These are phyloP conservation scores for Sinhomidia bicolor DNA, from an alignment of 2,888 invertebrate genomes.

Conservation along the genomic window DNA sequence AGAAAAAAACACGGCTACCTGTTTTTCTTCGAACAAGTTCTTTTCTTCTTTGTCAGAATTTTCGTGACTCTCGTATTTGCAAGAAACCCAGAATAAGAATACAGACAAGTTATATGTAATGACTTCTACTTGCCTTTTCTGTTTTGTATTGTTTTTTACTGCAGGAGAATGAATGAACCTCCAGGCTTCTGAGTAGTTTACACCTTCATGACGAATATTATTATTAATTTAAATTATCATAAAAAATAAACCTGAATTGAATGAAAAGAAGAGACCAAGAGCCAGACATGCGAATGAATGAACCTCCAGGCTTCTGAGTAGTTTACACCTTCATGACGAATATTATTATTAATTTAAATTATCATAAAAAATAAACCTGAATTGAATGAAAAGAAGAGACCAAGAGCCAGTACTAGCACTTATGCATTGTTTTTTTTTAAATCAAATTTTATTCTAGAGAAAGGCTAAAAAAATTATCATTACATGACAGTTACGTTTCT, in stretches of 20 bases:
- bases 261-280: not conserved
- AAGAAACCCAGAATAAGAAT: not conserved
- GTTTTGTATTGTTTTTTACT: not conserved
- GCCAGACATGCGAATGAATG: not conserved
- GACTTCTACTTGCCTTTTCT: not conserved
- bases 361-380: not conserved
- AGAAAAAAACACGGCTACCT: slow-evolving; percentile 54
- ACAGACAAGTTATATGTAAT: too few species aligned
- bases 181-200: not conserved
- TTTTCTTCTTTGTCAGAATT: slow-evolving; percentile 9
- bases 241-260: not conserved
- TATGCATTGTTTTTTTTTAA: too few species aligned
- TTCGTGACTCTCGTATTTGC: slow-evolving; percentile 3
- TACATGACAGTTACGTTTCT: not conserved
- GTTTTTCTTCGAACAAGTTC: slow-evolving; percentile 55
- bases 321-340: slow-evolving; percentile 12
- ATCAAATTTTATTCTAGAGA: too few species aligned
- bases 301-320: not conserved
- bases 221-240: too few species aligned
- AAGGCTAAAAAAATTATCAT: slow-evolving; percentile 5
- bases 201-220: slow-evolving; percentile 7
- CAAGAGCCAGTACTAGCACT: not conserved
- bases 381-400: not conserved
- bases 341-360: too few species aligned
- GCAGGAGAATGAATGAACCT: not conserved